Conservation (phyloP, 2,888 invertebrate genomes). For the Pheosia gnoma region DNA sequence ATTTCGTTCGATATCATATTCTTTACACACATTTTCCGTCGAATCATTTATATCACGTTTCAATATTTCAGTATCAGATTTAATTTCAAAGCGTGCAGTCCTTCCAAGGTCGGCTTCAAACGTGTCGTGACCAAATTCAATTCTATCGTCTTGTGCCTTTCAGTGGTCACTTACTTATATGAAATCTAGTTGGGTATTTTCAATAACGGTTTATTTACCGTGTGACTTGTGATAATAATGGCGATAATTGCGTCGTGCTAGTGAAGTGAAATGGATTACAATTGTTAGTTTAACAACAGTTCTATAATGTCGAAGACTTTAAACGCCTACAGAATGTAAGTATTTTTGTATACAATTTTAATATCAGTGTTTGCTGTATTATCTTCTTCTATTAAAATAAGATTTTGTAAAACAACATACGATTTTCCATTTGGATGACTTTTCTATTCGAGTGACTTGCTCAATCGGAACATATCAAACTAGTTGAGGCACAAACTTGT, state of each 20-base stretch:
- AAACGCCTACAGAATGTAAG: conserved; percentile 96
- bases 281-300: conserved; percentile 50
- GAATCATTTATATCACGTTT: background rate
- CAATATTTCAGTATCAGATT: conserved; percentile 6
- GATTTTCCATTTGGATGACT: conserved; percentile 12
- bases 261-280: conserved; percentile 68
- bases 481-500: conserved; percentile 18
- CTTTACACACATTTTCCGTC: background rate
- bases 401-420: background rate
- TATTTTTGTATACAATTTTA: conserved; percentile 53
- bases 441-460: conserved; percentile 19
- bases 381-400: background rate
- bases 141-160: conserved; percentile 31
- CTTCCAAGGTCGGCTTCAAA: conserved; percentile 47
- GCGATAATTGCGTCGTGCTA: conserved; percentile 43
- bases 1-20: background rate
- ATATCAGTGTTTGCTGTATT: background rate
- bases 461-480: conserved; percentile 19
- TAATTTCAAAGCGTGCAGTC: conserved; percentile 27
- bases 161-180: conserved; percentile 47
- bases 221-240: conserved; percentile 46
- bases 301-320: conserved; percentile 93
- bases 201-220: conserved; percentile 44
- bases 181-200: conserved; percentile 46
- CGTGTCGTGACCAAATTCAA: conserved; percentile 38